Evolutionary conservation across 1,140 invertebrate species (phyloP), one percentile per base, ranked within the genome.

Genomic region (Bursaphelenchus mucronatus): DNA sequence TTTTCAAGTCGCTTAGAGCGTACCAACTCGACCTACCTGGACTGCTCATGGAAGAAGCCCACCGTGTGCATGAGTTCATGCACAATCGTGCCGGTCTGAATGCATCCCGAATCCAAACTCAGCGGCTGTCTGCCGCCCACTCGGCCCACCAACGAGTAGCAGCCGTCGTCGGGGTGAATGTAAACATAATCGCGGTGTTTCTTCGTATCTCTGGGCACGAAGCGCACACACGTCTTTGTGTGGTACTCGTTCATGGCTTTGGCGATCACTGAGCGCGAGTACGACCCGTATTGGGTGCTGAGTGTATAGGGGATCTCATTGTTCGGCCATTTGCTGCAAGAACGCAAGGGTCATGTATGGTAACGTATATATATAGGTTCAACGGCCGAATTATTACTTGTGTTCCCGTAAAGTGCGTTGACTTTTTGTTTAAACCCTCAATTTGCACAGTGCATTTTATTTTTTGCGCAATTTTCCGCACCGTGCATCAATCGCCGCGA

Each of bases 11-110:
- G n/a, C n/a, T n/a, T n/a, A n/a, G n/a, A n/a, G n/a, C n/a, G n/a
- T n/a, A n/a, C n/a, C 30, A 67, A 17, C 17, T 17, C 52, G 15
- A 64, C 56, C 19, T 63, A 78, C 61, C 79, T 66, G 17, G 71
- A 74, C 58, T 82, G 81, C 66, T 82, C 79, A 56, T 81, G 79
- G 59, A 81, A 81, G 61, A 81, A 81, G 6, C 79, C 81, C 15
- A 81, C 80, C 3, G 75, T 71, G 55, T 81, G 78, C 78, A 80
- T 80, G 15, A 80, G 55, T 59, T 80, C 78, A 47, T 80, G 78
- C 3, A 80, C 78, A 56, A 80, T 79, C 10, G 78, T 80, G 47
- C 78, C 76, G 10, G 69, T 64, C 66, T 80, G 79, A 54, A 80
- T 81, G 57, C 78, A 80, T 13, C 78, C 78, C 15, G 67, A 67